phyloP scores from a whole-genome alignment of 1,140 invertebrate species.

The Drosophila asahinai region DNA sequence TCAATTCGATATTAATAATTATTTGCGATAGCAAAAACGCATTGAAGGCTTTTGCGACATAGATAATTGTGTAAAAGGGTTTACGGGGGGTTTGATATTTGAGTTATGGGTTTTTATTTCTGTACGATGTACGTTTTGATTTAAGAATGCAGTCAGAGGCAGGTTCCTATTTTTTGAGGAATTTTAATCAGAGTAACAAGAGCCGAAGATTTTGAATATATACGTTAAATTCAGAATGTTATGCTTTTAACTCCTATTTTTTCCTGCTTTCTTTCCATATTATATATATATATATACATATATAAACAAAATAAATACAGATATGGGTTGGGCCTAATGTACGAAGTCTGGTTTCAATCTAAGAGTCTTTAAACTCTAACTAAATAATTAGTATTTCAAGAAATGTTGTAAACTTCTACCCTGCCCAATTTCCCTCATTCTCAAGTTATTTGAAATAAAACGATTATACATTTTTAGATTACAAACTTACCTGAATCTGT shows the following conservation, averaged over 20 bases:
- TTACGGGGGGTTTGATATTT: not conserved
- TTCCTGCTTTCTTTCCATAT: too few species aligned
- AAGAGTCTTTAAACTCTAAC: not conserved
- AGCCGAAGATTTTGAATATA: too few species aligned
- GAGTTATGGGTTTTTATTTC: conserved; percentile 13
- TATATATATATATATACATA: too few species aligned
- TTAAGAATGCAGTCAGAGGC: not conserved
- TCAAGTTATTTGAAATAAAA: not conserved
- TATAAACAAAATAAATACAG: too few species aligned
- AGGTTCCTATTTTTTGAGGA: not conserved
- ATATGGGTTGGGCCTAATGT: too few species aligned
- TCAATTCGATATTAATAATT: conserved; percentile 1
- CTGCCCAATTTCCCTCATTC: not conserved
- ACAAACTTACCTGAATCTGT: conserved; percentile 93
- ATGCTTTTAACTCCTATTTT: too few species aligned
- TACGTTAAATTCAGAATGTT: too few species aligned
- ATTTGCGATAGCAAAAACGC: conserved; percentile 5
- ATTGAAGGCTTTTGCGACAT: not conserved
- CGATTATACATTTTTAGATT: not conserved
- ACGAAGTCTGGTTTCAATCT: too few species aligned
- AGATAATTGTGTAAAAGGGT: not conserved
- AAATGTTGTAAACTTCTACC: not conserved
- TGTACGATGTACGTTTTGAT: not conserved
- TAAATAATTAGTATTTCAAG: not conserved
- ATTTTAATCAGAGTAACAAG: not conserved